A percentile compares a stretch with the other conserved stretches of the same genome.
Evolutionary conservation across 2,797 vertebrate species (phyloP).

Genomic region (Phataginus tricuspis): DNA sequence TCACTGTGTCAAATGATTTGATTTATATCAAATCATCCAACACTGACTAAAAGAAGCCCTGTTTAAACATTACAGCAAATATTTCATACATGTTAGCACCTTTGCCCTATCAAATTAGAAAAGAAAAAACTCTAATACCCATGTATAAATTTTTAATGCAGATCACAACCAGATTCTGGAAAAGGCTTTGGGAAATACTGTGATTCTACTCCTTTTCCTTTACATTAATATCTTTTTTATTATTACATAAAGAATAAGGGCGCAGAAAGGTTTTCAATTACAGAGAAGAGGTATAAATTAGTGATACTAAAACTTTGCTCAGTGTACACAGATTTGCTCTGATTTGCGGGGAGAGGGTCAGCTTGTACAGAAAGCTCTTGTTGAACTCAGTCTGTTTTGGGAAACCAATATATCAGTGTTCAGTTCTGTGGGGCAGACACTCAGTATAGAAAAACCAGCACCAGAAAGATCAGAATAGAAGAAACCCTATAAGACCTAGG

Average conservation of each 20-base stretch:
- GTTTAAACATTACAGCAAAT: not conserved
- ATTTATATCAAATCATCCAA: not conserved
- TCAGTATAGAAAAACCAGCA: not conserved
- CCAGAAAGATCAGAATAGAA: not conserved
- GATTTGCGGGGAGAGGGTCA: accelerated
- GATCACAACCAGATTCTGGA: not conserved
- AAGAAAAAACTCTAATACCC: not conserved
- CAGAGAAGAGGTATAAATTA: not conserved
- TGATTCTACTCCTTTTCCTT: slow-evolving; percentile 18
- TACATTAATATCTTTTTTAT: not conserved
- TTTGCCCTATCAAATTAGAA: not conserved
- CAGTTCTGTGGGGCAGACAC: not conserved
- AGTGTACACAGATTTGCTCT: not conserved
- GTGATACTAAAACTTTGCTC: not conserved
- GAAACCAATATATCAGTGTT: not conserved
- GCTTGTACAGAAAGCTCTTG: not conserved
- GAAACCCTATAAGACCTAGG: not conserved
- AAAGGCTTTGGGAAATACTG: slow-evolving; percentile 2
- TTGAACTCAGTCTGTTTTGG: not conserved
- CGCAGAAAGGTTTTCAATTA: not conserved
- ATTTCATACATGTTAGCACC: not conserved
- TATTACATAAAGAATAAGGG: not conserved
- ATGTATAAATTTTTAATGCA: not conserved
- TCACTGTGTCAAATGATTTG: not conserved
- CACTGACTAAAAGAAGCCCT: not conserved